Percentiles rank a stretch among this genome's conserved stretches.
Conservation (phyloP, 2,113 vertebrate genomes). For the Cottus gobio region DNA sequence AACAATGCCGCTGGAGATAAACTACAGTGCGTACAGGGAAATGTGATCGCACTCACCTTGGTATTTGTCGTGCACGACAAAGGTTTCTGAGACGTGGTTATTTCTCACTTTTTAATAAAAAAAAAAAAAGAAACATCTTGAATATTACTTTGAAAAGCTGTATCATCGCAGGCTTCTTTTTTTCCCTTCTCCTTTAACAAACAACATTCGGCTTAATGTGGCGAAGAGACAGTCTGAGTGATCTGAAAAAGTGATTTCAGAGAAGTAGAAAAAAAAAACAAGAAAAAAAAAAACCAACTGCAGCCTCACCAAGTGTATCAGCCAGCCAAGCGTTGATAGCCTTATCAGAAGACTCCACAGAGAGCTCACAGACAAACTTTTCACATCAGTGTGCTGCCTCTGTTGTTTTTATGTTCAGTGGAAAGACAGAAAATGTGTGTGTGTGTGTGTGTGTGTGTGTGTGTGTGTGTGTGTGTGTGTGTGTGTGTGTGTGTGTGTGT, state of each 20-base stretch:
- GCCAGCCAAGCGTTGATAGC: constrained; percentile 70
- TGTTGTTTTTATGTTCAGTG: constrained; percentile 68
- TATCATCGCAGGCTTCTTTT: constrained; percentile 35
- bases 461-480: constrained; percentile 30
- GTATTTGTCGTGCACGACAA: constrained; percentile 33
- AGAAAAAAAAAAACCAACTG: neutral
- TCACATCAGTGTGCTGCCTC: constrained; percentile 67
- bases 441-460: constrained; percentile 33
- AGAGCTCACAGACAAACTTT: constrained; percentile 74
- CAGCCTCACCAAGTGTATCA: constrained; percentile 68
- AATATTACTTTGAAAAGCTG: constrained; percentile 36
- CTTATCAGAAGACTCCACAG: constrained; percentile 78
- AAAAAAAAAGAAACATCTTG: constrained; percentile 9
- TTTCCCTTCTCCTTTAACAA: constrained; percentile 43
- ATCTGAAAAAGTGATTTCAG: constrained; percentile 65
- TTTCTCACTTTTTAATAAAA: constrained; percentile 25
- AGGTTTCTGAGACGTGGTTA: constrained; percentile 3
- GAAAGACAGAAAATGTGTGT: constrained; percentile 48
- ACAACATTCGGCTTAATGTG: constrained; percentile 63
- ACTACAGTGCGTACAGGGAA: constrained; percentile 15
- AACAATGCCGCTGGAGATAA: constrained; percentile 16
- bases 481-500: constrained; percentile 32
- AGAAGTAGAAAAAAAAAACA: constrained; percentile 12
- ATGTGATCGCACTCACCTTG: neutral
- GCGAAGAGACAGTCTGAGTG: constrained; percentile 59